Evolutionary conservation across 2,888 invertebrate genomes (phyloP).

Genomic region (Drosophila basisetae): DNA sequence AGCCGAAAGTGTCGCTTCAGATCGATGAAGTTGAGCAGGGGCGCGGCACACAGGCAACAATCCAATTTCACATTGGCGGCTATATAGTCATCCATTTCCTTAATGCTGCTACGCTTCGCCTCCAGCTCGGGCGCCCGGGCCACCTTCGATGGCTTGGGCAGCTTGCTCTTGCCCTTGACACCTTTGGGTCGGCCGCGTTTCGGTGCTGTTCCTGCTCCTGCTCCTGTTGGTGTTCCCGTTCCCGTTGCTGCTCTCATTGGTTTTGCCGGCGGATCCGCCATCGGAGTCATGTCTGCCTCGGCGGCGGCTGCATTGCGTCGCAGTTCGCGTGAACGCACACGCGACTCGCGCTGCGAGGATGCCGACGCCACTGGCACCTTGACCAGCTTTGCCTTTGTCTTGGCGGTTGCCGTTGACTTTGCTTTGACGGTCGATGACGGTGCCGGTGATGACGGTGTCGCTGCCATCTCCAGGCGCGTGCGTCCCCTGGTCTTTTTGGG

Average conservation of each 20-base stretch:
- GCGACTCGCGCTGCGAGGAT: slow-evolving; percentile 49
- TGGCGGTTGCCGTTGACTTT: slow-evolving; percentile 16
- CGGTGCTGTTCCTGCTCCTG: not conserved
- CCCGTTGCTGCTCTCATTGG: not conserved
- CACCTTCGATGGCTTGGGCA: slow-evolving; percentile 8
- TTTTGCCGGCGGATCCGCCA: not conserved
- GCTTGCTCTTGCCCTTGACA: slow-evolving; percentile 1
- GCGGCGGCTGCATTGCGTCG: slow-evolving; percentile 40
- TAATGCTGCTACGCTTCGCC: slow-evolving; percentile 69
- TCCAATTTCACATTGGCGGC: slow-evolving; percentile 72
- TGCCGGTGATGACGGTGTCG: not conserved
- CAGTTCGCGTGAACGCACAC: slow-evolving; percentile 58
- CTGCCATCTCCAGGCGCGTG: slow-evolving; percentile 19
- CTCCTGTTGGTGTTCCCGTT: not conserved
- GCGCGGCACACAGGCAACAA: slow-evolving; percentile 63
- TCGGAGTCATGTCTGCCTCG: slow-evolving; percentile 1
- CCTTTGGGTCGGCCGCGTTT: slow-evolving; percentile 68
- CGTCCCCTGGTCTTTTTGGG: slow-evolving; percentile 37
- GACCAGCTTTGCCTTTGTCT: slow-evolving; percentile 4
- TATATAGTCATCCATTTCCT: slow-evolving; percentile 74
- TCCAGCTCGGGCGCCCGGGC: slow-evolving; percentile 28
- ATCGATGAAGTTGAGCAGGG: slow-evolving; percentile 62
- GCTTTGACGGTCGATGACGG: slow-evolving; percentile 14
- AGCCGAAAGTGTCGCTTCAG: slow-evolving; percentile 75
- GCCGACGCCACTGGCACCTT: not conserved